Evolutionary conservation across 2,888 invertebrate genomes (phyloP).

Genomic region (Choristoneura rosaceana): DNA sequence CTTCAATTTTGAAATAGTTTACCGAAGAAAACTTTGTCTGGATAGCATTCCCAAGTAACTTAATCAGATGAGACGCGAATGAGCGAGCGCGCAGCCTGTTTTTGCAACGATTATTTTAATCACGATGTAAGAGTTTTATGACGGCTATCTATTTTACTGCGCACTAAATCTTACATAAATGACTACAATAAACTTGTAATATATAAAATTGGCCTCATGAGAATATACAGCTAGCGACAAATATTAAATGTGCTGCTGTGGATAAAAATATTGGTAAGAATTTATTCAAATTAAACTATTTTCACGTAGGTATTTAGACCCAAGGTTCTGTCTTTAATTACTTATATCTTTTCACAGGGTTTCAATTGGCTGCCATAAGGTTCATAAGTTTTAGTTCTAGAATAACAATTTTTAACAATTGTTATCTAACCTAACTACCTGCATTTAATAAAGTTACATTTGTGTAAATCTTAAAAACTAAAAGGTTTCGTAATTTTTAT

Average conservation of each 20-base stretch:
- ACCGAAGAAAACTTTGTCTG: slow-evolving; percentile 35
- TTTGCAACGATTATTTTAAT: slow-evolving; percentile 83
- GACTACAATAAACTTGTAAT: slow-evolving; percentile 45
- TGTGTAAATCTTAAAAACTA: no score
- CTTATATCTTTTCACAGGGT: background rate
- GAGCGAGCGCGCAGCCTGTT: slow-evolving; percentile 60
- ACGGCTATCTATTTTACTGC: slow-evolving; percentile 62
- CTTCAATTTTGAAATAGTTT: slow-evolving; percentile 36
- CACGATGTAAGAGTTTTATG: slow-evolving; percentile 68
- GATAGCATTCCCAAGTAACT: slow-evolving; percentile 33
- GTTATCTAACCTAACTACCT: no score
- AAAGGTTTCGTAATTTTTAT: no score
- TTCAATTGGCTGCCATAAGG: background rate
- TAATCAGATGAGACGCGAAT: slow-evolving; percentile 50
- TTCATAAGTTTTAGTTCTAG: no score
- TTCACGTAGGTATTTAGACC: background rate
- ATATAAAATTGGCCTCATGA: slow-evolving; percentile 24
- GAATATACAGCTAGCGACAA: slow-evolving; percentile 5
- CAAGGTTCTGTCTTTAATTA: no score
- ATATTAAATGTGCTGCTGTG: background rate
- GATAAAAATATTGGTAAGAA: background rate
- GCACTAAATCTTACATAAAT: slow-evolving; percentile 49
- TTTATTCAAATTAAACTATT: background rate
- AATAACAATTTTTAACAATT: no score
- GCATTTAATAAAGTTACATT: no score